phyloP scores from a whole-genome alignment of 2,797 vertebrate species.

The Eutrigla gurnardus region DNA sequence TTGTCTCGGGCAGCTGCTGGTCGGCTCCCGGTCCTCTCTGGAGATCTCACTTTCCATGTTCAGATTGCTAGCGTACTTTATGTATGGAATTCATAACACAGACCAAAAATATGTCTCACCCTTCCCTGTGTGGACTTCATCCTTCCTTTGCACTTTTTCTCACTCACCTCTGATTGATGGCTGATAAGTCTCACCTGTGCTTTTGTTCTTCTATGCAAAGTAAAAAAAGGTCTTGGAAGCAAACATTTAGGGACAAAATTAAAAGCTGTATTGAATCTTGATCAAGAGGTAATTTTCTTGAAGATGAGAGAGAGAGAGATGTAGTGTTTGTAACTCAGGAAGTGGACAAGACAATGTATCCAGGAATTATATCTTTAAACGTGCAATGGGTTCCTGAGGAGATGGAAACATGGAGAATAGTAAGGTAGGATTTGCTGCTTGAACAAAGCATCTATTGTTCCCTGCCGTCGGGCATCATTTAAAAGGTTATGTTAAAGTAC shows the following conservation, averaged over 20 bases:
- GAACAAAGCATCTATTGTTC: slow-evolving; percentile 46
- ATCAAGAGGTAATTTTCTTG: no score
- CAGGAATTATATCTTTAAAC: not conserved
- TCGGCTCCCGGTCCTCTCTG: slow-evolving; percentile 39
- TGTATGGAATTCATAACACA: slow-evolving; percentile 65
- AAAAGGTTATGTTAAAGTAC: not conserved
- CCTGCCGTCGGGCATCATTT: not conserved
- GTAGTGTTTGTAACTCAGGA: not conserved
- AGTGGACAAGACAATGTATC: not conserved
- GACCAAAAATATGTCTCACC: slow-evolving; percentile 73
- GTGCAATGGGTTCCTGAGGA: not conserved
- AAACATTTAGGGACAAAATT: not conserved
- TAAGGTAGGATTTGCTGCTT: not conserved
- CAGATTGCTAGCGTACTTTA: slow-evolving; percentile 35
- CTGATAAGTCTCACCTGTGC: no score
- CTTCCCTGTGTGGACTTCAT: slow-evolving; percentile 37
- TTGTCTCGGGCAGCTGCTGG: slow-evolving; percentile 45
- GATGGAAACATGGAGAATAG: slow-evolving; percentile 15
- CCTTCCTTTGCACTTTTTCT: slow-evolving; percentile 42
- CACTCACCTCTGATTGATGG: slow-evolving; percentile 18
- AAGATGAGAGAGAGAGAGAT: not conserved
- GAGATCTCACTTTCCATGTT: slow-evolving; percentile 68
- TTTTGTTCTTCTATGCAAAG: not conserved
- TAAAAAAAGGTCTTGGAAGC: not conserved
- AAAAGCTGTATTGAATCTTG: no score